Evolutionary conservation across 64 coral and sea anemone species (phyloP).

Genomic region (Montipora foliosa): DNA sequence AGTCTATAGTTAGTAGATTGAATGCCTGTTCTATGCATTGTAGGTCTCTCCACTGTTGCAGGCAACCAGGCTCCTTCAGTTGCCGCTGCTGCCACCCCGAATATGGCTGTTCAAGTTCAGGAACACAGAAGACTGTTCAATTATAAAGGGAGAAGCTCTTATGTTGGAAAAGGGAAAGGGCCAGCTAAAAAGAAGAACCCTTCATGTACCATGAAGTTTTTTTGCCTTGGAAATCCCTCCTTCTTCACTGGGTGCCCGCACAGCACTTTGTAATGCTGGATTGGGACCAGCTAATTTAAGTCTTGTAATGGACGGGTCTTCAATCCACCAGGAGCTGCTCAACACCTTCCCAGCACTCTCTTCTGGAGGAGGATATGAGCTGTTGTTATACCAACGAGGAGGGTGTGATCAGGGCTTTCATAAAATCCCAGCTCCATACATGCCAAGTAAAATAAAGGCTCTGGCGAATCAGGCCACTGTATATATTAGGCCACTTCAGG

Average conservation of each 20-base stretch:
- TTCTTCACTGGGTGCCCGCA: constrained; percentile 24
- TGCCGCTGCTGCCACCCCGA: background rate
- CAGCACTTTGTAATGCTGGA: constrained; percentile 52
- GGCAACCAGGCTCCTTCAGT: background rate
- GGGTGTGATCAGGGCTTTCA: constrained; percentile 74
- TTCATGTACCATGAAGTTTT: constrained; percentile 61
- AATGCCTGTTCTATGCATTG: background rate
- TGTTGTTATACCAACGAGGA: constrained; percentile 78
- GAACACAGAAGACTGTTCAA: constrained; percentile 44
- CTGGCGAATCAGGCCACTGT: constrained; percentile 57
- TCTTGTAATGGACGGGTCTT: constrained; percentile 35
- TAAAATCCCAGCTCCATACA: constrained; percentile 45
- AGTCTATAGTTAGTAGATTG: background rate
- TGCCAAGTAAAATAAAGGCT: constrained; percentile 56
- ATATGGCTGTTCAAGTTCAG: constrained; percentile 41
- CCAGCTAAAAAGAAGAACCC: constrained; percentile 25
- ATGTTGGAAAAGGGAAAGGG: constrained; percentile 55
- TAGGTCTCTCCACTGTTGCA: background rate
- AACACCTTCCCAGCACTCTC: constrained; percentile 54
- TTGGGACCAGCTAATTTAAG: constrained; percentile 58
- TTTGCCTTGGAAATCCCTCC: constrained; percentile 44
- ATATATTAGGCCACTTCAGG: constrained; percentile 67
- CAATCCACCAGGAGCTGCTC: constrained; percentile 38
- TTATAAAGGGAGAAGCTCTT: constrained; percentile 36
- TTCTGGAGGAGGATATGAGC: constrained; percentile 64